Conservation (phyloP, 2,797 vertebrate species). For the Anguilla megastoma region DNA sequence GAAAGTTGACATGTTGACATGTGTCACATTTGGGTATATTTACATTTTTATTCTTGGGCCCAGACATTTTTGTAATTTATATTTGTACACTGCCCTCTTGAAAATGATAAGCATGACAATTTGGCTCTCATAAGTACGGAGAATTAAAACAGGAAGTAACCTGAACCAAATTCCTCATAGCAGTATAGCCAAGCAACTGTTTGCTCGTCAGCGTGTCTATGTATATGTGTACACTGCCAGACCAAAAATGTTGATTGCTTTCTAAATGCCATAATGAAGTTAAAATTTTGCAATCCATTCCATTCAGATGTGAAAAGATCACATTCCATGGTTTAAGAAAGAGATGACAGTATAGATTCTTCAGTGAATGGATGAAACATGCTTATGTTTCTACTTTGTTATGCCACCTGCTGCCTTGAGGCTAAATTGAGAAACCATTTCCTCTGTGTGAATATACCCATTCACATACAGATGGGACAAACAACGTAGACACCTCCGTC, state of each 20-base stretch:
- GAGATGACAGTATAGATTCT: neutral
- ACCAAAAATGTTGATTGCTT: neutral
- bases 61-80: conserved; percentile 1
- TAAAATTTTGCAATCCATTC: neutral
- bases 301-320: neutral
- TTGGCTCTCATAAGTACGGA: neutral
- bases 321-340: neutral
- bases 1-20: neutral
- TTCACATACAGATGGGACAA: neutral
- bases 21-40: conserved; percentile 4
- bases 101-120: conserved; percentile 19
- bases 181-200: conserved; percentile 10
- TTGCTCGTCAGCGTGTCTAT: neutral
- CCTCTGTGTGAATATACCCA: neutral
- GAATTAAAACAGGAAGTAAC: conserved; percentile 13
- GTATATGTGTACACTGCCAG: neutral
- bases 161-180: neutral
- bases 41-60: conserved; percentile 14
- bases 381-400: neutral
- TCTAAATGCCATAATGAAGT: neutral
- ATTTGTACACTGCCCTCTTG: neutral
- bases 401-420: conserved; percentile 2
- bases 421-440: neutral
- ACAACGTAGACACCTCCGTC: neutral
- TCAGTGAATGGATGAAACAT: neutral